Conservation (phyloP, 2,113 vertebrate genomes). For the Osmerus eperlanus region DNA sequence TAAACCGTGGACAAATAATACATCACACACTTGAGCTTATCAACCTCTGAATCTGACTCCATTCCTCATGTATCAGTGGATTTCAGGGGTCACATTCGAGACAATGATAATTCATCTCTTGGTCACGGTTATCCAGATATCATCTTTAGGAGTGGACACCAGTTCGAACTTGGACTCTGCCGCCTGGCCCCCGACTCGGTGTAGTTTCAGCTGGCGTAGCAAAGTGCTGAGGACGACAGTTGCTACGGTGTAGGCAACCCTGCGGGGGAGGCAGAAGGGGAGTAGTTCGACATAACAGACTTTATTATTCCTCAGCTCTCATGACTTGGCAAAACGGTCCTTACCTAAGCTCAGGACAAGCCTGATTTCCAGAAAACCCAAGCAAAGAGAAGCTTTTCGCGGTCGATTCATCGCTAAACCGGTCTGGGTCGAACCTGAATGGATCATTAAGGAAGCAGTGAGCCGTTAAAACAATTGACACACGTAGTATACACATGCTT, state of each 20-base stretch:
- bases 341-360: constrained; percentile 91
- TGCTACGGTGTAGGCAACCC: constrained; percentile 88
- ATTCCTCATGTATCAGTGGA: neutral
- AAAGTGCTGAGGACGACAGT: constrained; percentile 82
- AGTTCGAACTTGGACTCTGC: constrained; percentile 88
- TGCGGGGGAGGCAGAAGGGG: constrained; percentile 41
- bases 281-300: neutral
- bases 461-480: neutral
- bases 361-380: constrained; percentile 90
- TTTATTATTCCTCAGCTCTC: constrained; percentile 14
- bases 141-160: constrained; percentile 89
- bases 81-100: neutral
- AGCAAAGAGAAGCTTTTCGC: constrained; percentile 84
- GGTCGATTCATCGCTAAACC: constrained; percentile 81
- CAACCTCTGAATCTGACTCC: neutral
- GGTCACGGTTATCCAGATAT: constrained; percentile 90
- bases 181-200: constrained; percentile 80
- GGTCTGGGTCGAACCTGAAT: constrained; percentile 86
- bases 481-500: neutral
- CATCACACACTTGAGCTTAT: neutral
- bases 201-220: constrained; percentile 79
- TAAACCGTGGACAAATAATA: neutral
- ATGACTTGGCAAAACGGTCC: too few relatives aligned
- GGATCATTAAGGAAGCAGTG: neutral
- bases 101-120: constrained; percentile 61